These are phyloP conservation scores for Thalassarche chlororhynchos DNA, from an alignment of 2,113 vertebrate species.

Conservation along the genomic window DNA sequence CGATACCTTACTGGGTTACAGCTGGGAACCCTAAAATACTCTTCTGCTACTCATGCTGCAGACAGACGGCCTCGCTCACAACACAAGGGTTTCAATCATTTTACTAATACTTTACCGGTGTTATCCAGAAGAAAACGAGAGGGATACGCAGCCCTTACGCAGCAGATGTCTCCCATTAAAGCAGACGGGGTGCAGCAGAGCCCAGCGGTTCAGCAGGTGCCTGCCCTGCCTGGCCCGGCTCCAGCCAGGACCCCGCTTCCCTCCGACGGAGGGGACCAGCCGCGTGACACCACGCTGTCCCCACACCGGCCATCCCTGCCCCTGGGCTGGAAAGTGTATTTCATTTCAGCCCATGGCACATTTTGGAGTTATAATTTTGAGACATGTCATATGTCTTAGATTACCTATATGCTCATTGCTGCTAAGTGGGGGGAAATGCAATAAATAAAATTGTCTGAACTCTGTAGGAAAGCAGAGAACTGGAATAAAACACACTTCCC, in stretches of 20 bases:
- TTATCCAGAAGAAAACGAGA: not conserved
- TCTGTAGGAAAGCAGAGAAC: not conserved
- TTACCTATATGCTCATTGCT: not conserved
- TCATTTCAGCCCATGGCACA: not conserved
- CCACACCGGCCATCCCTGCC: not conserved
- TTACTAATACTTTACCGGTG: not conserved
- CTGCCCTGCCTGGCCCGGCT: not conserved
- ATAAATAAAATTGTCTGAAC: not conserved
- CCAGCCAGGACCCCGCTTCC: not conserved
- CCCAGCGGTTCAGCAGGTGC: not conserved
- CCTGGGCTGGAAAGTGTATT: not conserved
- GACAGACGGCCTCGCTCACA: not conserved
- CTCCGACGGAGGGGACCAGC: not conserved
- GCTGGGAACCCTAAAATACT: not conserved
- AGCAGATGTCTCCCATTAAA: not conserved
- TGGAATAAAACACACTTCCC: not conserved
- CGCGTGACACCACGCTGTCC: accelerated
- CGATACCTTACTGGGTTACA: not conserved
- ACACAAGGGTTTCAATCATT: not conserved
- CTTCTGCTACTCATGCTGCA: not conserved
- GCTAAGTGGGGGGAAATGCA: not conserved
- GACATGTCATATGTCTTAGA: not conserved
- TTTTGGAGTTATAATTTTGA: not conserved
- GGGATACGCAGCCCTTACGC: not conserved
- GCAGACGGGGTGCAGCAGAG: not conserved